phyloP scores from a whole-genome alignment of 2,113 vertebrate genomes.

The Lepidiolamprologus cunningtoni region DNA sequence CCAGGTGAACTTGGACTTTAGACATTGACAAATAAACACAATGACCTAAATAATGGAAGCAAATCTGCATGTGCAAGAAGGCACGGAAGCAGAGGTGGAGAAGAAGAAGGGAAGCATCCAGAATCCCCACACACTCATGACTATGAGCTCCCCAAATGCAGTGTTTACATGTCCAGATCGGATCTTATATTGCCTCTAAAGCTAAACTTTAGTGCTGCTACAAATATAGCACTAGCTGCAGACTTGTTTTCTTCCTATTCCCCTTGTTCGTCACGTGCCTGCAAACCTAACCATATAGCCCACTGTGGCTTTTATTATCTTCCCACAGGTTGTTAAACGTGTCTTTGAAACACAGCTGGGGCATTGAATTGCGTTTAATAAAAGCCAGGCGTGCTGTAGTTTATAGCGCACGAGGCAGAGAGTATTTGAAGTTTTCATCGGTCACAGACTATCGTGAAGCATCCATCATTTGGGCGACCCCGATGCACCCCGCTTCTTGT shows the following conservation, averaged over 20 bases:
- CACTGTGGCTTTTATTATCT: slow-evolving; percentile 48
- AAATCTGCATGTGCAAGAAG: slow-evolving; percentile 7
- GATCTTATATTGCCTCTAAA: slow-evolving; percentile 1
- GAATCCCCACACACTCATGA: background rate
- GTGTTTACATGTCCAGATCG: slow-evolving; percentile 16
- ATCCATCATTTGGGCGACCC: slow-evolving; percentile 58
- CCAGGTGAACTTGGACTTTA: slow-evolving; percentile 35
- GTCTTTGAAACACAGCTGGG: slow-evolving; percentile 42
- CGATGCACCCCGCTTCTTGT: slow-evolving; percentile 54
- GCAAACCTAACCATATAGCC: slow-evolving; percentile 26
- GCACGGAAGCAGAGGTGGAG: background rate
- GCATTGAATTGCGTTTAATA: slow-evolving; percentile 62
- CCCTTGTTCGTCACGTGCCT: slow-evolving; percentile 25
- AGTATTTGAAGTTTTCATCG: slow-evolving; percentile 51
- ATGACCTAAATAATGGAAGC: slow-evolving; percentile 43
- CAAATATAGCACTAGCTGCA: slow-evolving; percentile 38
- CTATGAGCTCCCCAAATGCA: slow-evolving; percentile 3
- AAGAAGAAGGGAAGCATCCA: background rate
- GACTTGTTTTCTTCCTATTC: slow-evolving; percentile 25
- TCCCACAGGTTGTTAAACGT: slow-evolving; percentile 40
- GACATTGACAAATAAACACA: slow-evolving; percentile 30
- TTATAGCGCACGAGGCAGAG: slow-evolving; percentile 24
- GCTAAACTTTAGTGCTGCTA: slow-evolving; percentile 25
- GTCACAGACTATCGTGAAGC: slow-evolving; percentile 27
- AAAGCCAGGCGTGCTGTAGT: slow-evolving; percentile 35